Evolutionary conservation across 2,888 invertebrate genomes (phyloP).

Genomic region (Pterostichus niger): DNA sequence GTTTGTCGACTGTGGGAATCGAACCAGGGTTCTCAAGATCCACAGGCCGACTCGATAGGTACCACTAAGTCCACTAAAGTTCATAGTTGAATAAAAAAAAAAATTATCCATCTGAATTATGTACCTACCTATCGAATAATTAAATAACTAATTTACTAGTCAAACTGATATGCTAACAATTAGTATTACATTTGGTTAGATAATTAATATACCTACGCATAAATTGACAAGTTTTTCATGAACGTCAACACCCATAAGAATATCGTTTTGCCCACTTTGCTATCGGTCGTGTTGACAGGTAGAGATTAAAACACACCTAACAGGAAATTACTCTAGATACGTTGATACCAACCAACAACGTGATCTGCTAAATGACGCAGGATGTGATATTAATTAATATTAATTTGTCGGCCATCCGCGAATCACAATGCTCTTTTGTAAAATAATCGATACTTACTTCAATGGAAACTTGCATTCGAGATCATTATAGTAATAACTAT

Average conservation of each 20-base stretch:
- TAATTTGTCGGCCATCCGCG: slow-evolving; percentile 51
- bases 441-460: slow-evolving; percentile 2
- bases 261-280: background rate
- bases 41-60: too few relatives aligned
- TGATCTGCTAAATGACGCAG: slow-evolving; percentile 22
- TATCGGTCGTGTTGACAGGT: slow-evolving; percentile 6
- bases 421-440: slow-evolving; percentile 15
- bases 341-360: background rate
- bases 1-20: too few relatives aligned
- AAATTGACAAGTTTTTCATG: background rate
- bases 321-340: slow-evolving; percentile 45
- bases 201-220: too few relatives aligned
- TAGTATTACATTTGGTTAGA: too few relatives aligned
- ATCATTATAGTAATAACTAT: slow-evolving; percentile 6
- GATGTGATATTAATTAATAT: slow-evolving; percentile 58
- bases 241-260: too few relatives aligned
- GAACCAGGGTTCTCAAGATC: too few relatives aligned
- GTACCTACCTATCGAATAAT: too few relatives aligned
- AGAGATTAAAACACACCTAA: slow-evolving; percentile 43
- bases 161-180: too few relatives aligned
- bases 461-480: background rate
- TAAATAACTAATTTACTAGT: too few relatives aligned
- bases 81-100: too few relatives aligned
- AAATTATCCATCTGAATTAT: too few relatives aligned
- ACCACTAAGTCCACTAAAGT: too few relatives aligned